A percentile compares a stretch with the other conserved stretches of the same genome.
Conservation (phyloP, 2,888 invertebrate genomes). For the Netelia fuscicornis region DNA sequence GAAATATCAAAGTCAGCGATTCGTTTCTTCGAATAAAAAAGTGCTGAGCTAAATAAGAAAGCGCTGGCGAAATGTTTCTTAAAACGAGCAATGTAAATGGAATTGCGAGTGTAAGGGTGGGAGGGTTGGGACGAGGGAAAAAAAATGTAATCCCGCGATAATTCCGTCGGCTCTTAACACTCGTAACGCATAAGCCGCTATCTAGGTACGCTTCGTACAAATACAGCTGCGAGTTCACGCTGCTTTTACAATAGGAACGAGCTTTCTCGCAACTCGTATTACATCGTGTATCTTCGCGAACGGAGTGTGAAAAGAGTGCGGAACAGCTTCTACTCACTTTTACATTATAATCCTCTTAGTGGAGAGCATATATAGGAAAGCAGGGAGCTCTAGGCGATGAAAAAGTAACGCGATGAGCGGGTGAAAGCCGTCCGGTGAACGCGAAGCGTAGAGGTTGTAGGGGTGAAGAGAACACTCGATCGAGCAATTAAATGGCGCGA, state of each 20-base stretch:
- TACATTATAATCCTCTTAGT: constrained; percentile 66
- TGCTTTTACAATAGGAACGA: constrained; percentile 1
- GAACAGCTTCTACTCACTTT: constrained; percentile 62
- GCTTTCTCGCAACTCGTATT: constrained; percentile 1
- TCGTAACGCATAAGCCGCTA: constrained; percentile 22
- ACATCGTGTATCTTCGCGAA: constrained; percentile 43
- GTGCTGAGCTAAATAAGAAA: constrained; percentile 38
- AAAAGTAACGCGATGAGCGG: constrained; percentile 28
- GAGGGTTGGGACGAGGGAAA: neutral
- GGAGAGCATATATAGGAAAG: constrained; percentile 31
- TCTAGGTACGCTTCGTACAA: neutral
- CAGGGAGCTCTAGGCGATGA: constrained; percentile 22
- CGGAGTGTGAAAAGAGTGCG: constrained; percentile 47
- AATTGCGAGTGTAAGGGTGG: neutral
- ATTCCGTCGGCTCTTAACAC: constrained; percentile 46
- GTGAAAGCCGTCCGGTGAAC: constrained; percentile 14
- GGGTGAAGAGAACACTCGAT: constrained; percentile 44
- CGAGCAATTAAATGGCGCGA: constrained; percentile 61
- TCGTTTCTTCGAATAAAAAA: constrained; percentile 13
- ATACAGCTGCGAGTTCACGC: constrained; percentile 8
- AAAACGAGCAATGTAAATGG: constrained; percentile 1
- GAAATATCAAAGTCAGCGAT: constrained; percentile 62
- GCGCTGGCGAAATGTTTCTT: neutral
- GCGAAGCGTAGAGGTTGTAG: constrained; percentile 4
- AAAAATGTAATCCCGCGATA: constrained; percentile 48